Conservation (phyloP, 2,797 vertebrate species). For the Acanthiza pusilla region DNA sequence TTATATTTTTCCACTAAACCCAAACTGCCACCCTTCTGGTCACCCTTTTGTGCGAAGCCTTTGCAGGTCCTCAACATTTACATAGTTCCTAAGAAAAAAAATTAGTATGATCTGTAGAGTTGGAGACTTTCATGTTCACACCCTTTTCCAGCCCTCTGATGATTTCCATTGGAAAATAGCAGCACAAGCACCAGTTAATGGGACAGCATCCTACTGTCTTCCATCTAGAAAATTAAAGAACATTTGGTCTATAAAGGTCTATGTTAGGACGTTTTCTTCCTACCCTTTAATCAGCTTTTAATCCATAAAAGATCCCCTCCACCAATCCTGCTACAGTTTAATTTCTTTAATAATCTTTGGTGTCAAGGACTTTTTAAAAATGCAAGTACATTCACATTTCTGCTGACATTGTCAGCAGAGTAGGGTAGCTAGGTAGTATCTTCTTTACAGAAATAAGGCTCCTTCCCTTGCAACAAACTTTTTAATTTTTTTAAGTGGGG, state of each 20-base stretch:
- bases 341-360: neutral
- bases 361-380: neutral
- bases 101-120: neutral
- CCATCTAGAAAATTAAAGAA: neutral
- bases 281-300: neutral
- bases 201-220: neutral
- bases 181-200: rapidly evolving
- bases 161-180: neutral
- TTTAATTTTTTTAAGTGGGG: neutral
- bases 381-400: neutral
- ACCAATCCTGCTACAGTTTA: neutral
- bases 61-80: neutral
- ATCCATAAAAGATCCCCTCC: neutral
- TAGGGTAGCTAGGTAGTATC: neutral
- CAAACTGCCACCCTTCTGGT: neutral
- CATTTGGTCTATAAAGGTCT: neutral
- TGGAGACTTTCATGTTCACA: neutral
- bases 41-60: neutral
- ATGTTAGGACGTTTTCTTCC: neutral
- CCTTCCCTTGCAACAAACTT: neutral
- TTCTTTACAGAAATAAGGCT: neutral
- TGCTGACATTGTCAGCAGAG: neutral
- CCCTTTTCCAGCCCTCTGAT: neutral
- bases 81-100: neutral
- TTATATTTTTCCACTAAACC: neutral